Base-by-base conservation (phyloP, 1,140 invertebrate genomes). In the Bathynomus jamesi region DNA sequence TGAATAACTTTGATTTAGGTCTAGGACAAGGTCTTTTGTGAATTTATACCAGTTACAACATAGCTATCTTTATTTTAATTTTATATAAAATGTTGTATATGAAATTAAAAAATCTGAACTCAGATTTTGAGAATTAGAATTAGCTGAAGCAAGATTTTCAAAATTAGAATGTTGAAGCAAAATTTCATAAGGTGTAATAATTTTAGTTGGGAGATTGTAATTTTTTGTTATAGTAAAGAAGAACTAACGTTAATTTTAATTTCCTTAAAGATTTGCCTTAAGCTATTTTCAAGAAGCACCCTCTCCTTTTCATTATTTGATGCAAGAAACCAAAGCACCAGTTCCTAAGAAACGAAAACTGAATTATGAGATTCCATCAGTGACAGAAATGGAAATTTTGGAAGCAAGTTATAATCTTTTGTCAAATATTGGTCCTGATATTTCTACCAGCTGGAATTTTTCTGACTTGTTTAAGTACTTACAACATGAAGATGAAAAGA, bases 251-350 rank as follows among this genome's bases (percentile, higher is more conserved):
- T 64, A 53, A 5, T 28, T 69, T 63, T 32, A 40, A 29, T 21
- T 67, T 10, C 17, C 30, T 68, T 70, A 17, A 60, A 74, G 73
- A 68, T 70, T 74, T 70, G 53, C 24, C 10, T 65, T 67, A 8
- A 40, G 61, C 10, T 74, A 70, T 62, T 74, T 74, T 25, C 69
- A 74, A 68, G 46, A 61, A 29, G 64, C 73, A 28, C 29, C 69
- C 60, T 31, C 73, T 21, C 73, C 73, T 62, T 74, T 67, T 68
- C 24, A 74, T 29, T 61, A 28, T 25, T 21, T 61, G 61, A 27
- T 21, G 17, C 62, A 66, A 11, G 27, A 65, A 10, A 30, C 61
- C 11, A 11, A 28, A 40, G 65, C 62, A 10, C 69, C 73, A 60
- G 17, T 31, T 21, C 25, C 10, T 17, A 71, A 74, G 31, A 74